Conservation (phyloP, 2,888 invertebrate species). For the Stenolophus ochropezus region DNA sequence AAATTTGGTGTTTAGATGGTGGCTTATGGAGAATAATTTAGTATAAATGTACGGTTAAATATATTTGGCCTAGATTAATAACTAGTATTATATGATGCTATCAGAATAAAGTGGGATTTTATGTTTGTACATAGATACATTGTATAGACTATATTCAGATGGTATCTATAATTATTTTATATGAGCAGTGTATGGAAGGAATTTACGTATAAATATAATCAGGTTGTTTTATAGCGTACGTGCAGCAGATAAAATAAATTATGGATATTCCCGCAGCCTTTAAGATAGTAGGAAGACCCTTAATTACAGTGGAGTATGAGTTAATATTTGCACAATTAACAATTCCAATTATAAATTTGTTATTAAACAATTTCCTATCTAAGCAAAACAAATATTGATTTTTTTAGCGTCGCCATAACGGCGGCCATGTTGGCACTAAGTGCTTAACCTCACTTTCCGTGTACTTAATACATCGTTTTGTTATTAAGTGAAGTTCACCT, state of each 20-base stretch:
- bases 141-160: not conserved
- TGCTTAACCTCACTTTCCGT: constrained; percentile 25
- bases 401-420: constrained; percentile 18
- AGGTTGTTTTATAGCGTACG: not conserved
- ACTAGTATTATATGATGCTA: not conserved
- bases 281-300: constrained; percentile 1
- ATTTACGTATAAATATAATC: not conserved
- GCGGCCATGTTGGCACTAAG: constrained; percentile 9
- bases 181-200: not conserved
- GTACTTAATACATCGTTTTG: constrained; percentile 47
- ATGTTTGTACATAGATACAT: not conserved
- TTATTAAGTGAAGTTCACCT: constrained; percentile 44
- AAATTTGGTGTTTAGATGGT: too few species aligned
- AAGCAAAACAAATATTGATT: constrained; percentile 42
- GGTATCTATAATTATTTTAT: not conserved
- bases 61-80: not conserved
- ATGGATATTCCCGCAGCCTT: not conserved
- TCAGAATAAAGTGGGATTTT: not conserved
- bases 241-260: not conserved
- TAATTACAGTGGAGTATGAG: constrained; percentile 39
- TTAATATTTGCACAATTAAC: constrained; percentile 46
- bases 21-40: not conserved
- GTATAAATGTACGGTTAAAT: not conserved
- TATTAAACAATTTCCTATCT: constrained; percentile 45
- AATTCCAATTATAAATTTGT: constrained; percentile 47